Conservation (phyloP, 1,140 invertebrate species). For the Lordiphosa clarofinis region DNA sequence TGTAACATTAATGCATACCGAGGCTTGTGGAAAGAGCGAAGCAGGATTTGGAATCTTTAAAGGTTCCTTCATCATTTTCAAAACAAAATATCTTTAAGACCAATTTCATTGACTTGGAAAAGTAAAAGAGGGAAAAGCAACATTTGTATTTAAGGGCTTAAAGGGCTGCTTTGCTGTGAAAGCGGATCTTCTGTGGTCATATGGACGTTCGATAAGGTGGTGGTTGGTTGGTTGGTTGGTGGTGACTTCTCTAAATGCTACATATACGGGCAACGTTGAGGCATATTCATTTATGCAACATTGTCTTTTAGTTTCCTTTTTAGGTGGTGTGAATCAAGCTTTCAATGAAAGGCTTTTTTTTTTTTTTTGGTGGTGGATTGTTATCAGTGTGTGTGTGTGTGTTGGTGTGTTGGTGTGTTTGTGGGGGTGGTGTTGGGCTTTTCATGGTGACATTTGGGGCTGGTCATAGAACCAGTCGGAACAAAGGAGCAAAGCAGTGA, state of each 20-base stretch:
- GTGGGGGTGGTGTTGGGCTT: neutral
- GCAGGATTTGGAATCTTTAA: no score
- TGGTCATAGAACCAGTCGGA: slow-evolving; percentile 12
- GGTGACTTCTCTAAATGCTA: slow-evolving; percentile 9
- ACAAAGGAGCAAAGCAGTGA: slow-evolving; percentile 7
- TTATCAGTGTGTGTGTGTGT: slow-evolving; percentile 3
- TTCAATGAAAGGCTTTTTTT: slow-evolving; percentile 9
- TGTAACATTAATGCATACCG: no score
- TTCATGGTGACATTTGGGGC: slow-evolving; percentile 8
- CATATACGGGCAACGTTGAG: neutral
- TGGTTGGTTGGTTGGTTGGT: neutral
- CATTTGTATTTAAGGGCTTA: no score
- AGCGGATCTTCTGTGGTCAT: no score
- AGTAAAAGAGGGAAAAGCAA: no score
- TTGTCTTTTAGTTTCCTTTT: slow-evolving; percentile 16
- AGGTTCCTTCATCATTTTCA: no score
- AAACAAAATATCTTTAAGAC: no score
- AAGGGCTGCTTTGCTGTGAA: no score
- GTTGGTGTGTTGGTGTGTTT: slow-evolving; percentile 1
- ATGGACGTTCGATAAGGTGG: no score
- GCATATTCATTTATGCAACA: slow-evolving; percentile 14
- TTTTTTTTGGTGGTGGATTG: slow-evolving; percentile 14
- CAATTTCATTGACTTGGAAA: no score
- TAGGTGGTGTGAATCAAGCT: slow-evolving; percentile 12
- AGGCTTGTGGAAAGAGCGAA: no score